These are phyloP conservation scores for Noctua fimbriata DNA, from an alignment of 2,888 invertebrate species.

Conservation along the genomic window DNA sequence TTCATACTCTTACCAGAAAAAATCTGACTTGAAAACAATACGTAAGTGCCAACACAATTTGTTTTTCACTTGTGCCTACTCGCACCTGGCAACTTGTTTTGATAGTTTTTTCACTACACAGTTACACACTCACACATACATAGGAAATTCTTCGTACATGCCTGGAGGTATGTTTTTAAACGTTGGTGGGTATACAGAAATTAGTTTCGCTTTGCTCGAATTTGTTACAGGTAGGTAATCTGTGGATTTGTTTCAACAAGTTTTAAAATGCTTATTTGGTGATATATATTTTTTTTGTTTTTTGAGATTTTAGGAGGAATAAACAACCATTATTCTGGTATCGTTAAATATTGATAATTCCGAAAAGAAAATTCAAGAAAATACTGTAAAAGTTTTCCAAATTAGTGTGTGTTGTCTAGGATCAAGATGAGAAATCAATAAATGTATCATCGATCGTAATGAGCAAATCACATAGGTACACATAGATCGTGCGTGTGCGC, in stretches of 20 bases:
- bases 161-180: constrained; percentile 34
- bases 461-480: constrained; percentile 66
- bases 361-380: constrained; percentile 3
- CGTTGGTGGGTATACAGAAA: constrained; percentile 29
- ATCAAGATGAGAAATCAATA: constrained; percentile 32
- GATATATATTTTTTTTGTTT: neutral
- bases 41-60: constrained; percentile 68
- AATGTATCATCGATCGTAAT: constrained; percentile 66
- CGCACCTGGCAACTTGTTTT: constrained; percentile 57
- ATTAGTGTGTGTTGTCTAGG: neutral
- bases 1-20: constrained; percentile 71
- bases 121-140: constrained; percentile 27
- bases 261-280: constrained; percentile 2
- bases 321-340: neutral
- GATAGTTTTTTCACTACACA: constrained; percentile 53
- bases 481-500: constrained; percentile 81
- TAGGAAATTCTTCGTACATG: constrained; percentile 35
- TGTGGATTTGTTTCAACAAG: constrained; percentile 5
- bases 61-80: constrained; percentile 67
- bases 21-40: constrained; percentile 72
- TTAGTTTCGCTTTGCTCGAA: constrained; percentile 41
- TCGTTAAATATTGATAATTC: neutral
- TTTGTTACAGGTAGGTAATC: constrained; percentile 29
- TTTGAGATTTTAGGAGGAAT: neutral
- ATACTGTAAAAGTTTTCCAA: neutral